phyloP scores from a whole-genome alignment of 2,113 vertebrate species.

The Tetraodon nigroviridis region DNA sequence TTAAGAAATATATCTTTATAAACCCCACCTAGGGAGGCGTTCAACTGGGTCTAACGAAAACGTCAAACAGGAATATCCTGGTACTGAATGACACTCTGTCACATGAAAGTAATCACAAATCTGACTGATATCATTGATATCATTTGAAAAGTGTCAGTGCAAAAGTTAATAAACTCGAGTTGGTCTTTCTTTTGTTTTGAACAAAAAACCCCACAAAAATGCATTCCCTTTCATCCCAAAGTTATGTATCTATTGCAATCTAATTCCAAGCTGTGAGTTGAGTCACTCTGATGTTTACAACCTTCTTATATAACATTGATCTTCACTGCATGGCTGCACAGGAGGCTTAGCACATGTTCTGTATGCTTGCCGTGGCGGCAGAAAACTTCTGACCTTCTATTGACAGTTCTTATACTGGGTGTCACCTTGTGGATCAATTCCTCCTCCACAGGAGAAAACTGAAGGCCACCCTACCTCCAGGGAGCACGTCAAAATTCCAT shows the following conservation, averaged over 20 bases:
- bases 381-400: slow-evolving; percentile 70
- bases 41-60: slow-evolving; percentile 23
- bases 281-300: slow-evolving; percentile 59
- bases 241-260: slow-evolving; percentile 38
- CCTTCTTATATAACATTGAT: slow-evolving; percentile 70
- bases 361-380: slow-evolving; percentile 58
- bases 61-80: slow-evolving; percentile 38
- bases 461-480: slow-evolving; percentile 60
- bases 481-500: slow-evolving; percentile 64
- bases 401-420: slow-evolving; percentile 70
- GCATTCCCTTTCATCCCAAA: slow-evolving; percentile 25
- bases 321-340: slow-evolving; percentile 55
- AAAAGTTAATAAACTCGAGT: no score
- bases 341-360: slow-evolving; percentile 65
- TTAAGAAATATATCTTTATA: slow-evolving; percentile 54
- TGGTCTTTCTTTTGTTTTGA: slow-evolving; percentile 14
- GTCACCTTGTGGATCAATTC: slow-evolving; percentile 78
- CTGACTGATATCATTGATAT: no score
- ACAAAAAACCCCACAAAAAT: slow-evolving; percentile 20
- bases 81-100: slow-evolving; percentile 37
- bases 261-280: slow-evolving; percentile 39
- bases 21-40: slow-evolving; percentile 15
- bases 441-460: slow-evolving; percentile 56
- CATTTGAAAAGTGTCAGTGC: no score
- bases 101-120: slow-evolving; percentile 48